Evolutionary conservation across 1,140 invertebrate species (phyloP).

Genomic region (Conus betulinus): DNA sequence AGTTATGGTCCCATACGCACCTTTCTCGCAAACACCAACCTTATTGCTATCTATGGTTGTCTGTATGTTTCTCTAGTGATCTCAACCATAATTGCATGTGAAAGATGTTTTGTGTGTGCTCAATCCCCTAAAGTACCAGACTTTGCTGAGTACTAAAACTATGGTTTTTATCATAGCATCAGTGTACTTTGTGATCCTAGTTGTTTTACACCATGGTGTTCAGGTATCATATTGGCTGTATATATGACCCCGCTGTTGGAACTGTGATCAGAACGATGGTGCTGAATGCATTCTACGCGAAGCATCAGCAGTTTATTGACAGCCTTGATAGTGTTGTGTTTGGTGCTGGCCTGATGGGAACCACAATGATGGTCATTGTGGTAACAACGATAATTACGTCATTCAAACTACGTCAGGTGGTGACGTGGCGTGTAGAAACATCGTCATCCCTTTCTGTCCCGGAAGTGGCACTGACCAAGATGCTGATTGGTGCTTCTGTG

Average conservation of each 20-base stretch:
- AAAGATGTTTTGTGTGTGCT: neutral
- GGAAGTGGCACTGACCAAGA: slow-evolving; percentile 18
- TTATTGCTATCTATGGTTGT: neutral
- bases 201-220: neutral
- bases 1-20: neutral
- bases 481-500: slow-evolving; percentile 14
- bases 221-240: neutral
- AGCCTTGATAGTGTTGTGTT: neutral
- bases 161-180: neutral
- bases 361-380: neutral
- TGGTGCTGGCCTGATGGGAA: neutral
- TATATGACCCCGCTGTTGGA: neutral
- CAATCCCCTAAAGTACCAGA: neutral
- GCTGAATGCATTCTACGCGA: neutral
- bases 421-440: neutral
- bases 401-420: neutral
- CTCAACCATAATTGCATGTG: neutral
- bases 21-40: neutral
- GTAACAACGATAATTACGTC: neutral
- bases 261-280: neutral
- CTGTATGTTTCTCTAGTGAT: neutral
- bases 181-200: neutral
- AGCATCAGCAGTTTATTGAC: neutral
- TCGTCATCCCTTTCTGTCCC: neutral
- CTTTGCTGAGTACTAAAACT: neutral